Conservation (phyloP, 2,113 vertebrate genomes). For the Ceyx margarethae region DNA sequence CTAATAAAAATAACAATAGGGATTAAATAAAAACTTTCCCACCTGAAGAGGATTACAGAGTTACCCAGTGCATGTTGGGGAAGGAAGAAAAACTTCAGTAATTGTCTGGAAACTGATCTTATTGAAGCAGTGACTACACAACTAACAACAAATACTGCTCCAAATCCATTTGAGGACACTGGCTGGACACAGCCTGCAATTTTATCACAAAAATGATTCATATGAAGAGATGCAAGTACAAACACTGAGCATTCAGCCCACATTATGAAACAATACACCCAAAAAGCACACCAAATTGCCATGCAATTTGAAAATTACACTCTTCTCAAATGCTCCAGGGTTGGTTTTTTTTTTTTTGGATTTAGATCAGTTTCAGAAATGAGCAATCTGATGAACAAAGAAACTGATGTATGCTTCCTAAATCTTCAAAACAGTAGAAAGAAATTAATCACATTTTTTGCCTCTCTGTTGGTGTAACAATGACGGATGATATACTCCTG, state of each 20-base stretch:
- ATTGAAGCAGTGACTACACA: neutral
- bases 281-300: neutral
- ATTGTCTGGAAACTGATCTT: neutral
- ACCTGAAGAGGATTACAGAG: neutral
- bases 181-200: neutral
- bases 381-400: conserved; percentile 54
- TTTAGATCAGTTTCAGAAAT: conserved; percentile 27
- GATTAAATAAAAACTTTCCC: neutral
- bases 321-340: neutral
- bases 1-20: neutral
- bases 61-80: neutral
- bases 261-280: neutral
- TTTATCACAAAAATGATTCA: neutral
- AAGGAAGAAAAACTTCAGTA: neutral
- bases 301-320: neutral
- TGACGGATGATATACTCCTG: conserved; percentile 60
- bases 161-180: neutral
- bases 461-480: conserved; percentile 59
- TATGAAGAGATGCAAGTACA: neutral
- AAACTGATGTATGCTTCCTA: conserved; percentile 62
- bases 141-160: neutral
- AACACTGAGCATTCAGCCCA: neutral
- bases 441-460: conserved; percentile 72
- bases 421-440: conserved; percentile 63
- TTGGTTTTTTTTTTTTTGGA: neutral